phyloP scores from a whole-genome alignment of 2,113 vertebrate genomes.

The Lichenostomus cassidix region DNA sequence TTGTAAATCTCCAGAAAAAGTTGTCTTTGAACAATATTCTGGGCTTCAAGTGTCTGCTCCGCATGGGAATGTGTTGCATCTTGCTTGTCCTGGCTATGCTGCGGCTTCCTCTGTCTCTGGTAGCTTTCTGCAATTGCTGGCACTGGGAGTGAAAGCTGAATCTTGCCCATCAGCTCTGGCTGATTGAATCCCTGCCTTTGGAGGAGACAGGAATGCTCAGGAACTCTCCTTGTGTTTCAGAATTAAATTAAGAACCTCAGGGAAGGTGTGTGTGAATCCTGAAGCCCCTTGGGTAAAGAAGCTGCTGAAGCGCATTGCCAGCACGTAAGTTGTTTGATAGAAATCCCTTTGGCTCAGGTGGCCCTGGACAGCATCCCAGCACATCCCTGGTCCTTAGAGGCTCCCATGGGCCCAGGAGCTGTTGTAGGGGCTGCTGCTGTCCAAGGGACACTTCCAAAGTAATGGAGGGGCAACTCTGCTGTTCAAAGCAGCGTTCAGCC shows the following conservation, averaged over 20 bases:
- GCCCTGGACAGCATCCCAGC: neutral
- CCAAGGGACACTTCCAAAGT: fast-evolving
- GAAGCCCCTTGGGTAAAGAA: constrained; percentile 49
- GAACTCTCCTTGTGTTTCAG: neutral
- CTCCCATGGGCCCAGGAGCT: fast-evolving
- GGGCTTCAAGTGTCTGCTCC: neutral
- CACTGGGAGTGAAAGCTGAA: fast-evolving
- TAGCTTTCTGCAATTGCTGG: fast-evolving
- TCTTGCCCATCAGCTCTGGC: neutral
- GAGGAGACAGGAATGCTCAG: neutral
- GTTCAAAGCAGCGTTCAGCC: fast-evolving
- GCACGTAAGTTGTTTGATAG: constrained; percentile 10
- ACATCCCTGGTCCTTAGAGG: fast-evolving
- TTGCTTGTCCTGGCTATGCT: fast-evolving
- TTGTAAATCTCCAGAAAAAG: neutral
- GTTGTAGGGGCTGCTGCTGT: fast-evolving
- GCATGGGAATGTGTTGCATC: fast-evolving
- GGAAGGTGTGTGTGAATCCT: constrained; percentile 46
- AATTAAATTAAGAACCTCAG: neutral
- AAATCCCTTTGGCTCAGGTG: neutral
- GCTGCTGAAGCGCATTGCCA: constrained; percentile 43
- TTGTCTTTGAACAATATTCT: neutral
- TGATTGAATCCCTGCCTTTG: neutral
- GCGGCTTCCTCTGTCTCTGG: neutral
- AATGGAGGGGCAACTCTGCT: fast-evolving